A percentile compares a stretch with the other conserved stretches of the same genome.
Conservation (phyloP, 2,113 vertebrate genomes). For the Ivindomyrus marchei region DNA sequence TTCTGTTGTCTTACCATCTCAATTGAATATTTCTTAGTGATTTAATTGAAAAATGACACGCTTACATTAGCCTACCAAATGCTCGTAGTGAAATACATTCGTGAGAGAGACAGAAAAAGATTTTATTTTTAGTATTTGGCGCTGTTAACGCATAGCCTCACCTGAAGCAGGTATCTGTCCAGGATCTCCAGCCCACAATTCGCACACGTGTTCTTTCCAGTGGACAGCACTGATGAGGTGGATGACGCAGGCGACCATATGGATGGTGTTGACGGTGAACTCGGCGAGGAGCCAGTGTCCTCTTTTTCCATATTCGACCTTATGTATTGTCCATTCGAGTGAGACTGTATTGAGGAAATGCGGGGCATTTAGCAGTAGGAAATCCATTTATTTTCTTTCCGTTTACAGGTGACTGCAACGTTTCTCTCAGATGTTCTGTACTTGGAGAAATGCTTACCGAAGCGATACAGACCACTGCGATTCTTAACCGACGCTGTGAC, state of each 20-base stretch:
- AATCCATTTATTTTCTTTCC: background rate
- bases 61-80: background rate
- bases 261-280: constrained; percentile 83
- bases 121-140: background rate
- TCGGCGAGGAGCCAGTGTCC: constrained; percentile 57
- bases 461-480: background rate
- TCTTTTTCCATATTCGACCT: constrained; percentile 1
- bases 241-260: constrained; percentile 86
- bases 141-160: constrained; percentile 37
- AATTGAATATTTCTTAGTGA: background rate
- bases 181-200: constrained; percentile 96
- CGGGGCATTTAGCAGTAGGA: background rate
- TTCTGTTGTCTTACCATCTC: background rate
- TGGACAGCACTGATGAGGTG: constrained; percentile 74
- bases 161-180: constrained; percentile 94
- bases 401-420: background rate
- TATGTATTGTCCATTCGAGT: background rate
- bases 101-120: background rate
- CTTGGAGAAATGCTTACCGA: background rate
- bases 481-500: background rate
- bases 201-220: constrained; percentile 87
- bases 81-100: background rate
- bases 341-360: constrained; percentile 5
- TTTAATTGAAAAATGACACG: background rate
- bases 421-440: background rate